Evolutionary conservation across 2,888 invertebrate species (phyloP).

Genomic region (Chalcosyrphus nemorum): DNA sequence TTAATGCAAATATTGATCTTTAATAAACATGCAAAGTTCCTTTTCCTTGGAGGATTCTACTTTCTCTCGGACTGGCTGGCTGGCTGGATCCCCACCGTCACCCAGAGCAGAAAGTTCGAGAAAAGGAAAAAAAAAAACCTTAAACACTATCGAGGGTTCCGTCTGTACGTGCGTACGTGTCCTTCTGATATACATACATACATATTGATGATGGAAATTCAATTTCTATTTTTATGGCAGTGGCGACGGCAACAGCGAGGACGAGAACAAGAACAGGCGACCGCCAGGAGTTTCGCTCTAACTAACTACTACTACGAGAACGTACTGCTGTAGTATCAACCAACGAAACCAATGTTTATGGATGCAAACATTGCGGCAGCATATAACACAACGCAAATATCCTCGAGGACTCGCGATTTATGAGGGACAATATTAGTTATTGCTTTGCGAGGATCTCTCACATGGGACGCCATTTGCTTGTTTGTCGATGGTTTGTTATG

Average conservation of each 20-base stretch:
- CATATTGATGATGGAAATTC: conserved; percentile 65
- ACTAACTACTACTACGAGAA: conserved; percentile 35
- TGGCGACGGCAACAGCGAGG: background rate
- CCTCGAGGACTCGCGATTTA: conserved; percentile 67
- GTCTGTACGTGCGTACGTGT: background rate
- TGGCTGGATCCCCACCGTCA: background rate
- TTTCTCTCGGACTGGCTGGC: conserved; percentile 40
- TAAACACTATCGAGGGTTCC: conserved; percentile 16
- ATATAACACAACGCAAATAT: conserved; percentile 65
- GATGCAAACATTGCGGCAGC: conserved; percentile 66
- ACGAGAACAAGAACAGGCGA: background rate
- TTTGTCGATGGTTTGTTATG: conserved; percentile 38
- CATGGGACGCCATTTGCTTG: conserved; percentile 33
- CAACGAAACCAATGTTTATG: conserved; percentile 62
- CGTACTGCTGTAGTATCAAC: conserved; percentile 34
- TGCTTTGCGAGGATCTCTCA: conserved; percentile 46
- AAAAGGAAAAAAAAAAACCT: background rate
- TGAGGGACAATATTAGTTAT: conserved; percentile 69
- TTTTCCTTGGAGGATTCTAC: conserved; percentile 66
- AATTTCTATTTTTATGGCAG: conserved; percentile 55
- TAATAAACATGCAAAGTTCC: conserved; percentile 73
- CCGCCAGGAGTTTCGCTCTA: conserved; percentile 16
- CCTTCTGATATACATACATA: background rate
- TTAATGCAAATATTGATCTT: conserved; percentile 73
- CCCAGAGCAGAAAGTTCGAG: background rate